phyloP scores from a whole-genome alignment of 2,113 vertebrate genomes.

The Tursiops truncatus region DNA sequence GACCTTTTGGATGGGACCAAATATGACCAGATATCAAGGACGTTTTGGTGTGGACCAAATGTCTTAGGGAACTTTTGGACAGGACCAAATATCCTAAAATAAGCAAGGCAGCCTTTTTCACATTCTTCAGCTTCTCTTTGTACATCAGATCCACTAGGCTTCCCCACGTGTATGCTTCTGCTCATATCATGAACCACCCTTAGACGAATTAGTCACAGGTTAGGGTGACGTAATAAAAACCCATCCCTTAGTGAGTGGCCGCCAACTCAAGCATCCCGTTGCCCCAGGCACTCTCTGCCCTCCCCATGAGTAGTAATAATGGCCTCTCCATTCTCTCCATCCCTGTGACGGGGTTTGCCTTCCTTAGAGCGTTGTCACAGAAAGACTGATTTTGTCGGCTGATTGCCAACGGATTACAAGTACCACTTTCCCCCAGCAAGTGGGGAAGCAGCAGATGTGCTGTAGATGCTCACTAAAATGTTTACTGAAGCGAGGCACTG shows the following conservation, averaged over 20 bases:
- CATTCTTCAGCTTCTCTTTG: neutral
- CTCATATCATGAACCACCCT: neutral
- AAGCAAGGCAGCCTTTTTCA: neutral
- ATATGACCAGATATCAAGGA: neutral
- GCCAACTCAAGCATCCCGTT: rapidly evolving
- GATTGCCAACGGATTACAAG: too few relatives aligned
- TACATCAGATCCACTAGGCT: neutral
- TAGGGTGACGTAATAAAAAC: neutral
- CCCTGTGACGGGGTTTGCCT: rapidly evolving
- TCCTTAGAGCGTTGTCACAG: too few relatives aligned
- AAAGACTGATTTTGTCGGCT: rapidly evolving
- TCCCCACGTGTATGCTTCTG: rapidly evolving
- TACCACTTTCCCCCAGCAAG: rapidly evolving
- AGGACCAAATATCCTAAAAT: neutral
- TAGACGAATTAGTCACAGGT: neutral
- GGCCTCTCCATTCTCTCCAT: rapidly evolving
- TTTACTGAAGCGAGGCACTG: rapidly evolving
- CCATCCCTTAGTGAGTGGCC: neutral
- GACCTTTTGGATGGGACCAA: neutral
- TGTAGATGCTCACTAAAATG: rapidly evolving
- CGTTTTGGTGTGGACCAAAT: neutral
- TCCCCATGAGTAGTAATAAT: rapidly evolving
- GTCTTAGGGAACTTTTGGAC: neutral
- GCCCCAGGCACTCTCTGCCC: rapidly evolving
- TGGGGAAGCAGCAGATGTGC: rapidly evolving